A percentile compares a stretch with the other conserved stretches of the same genome.
phyloP scores from a whole-genome alignment of 2,113 vertebrate species.

The Pangasianodon gigas region DNA sequence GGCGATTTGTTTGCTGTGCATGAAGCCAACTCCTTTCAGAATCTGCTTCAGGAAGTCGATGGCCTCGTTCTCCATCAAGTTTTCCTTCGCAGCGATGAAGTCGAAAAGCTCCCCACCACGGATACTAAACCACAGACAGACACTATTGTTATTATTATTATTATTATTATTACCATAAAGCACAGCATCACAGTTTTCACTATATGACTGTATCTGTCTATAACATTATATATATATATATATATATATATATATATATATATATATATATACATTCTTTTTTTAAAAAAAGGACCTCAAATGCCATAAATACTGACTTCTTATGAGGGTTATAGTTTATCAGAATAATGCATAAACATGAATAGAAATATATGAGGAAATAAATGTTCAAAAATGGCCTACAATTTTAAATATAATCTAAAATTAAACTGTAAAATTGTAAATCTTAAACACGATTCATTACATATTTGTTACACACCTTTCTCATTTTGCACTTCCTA shows the following conservation, averaged over 20 bases:
- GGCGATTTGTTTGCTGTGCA: conserved; percentile 65
- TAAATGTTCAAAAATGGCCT: too few species aligned
- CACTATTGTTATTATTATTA: background rate
- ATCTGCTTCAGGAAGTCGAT: conserved; percentile 78
- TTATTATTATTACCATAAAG: background rate
- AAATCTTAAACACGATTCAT: too few species aligned
- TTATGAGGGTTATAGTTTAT: background rate
- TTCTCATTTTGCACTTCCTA: too few species aligned
- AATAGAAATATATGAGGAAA: too few species aligned
- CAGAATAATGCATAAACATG: too few species aligned
- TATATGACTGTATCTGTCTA: background rate
- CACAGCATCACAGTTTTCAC: too few species aligned
- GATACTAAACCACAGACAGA: conserved; percentile 59
- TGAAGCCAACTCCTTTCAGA: conserved; percentile 69
- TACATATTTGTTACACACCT: too few species aligned
- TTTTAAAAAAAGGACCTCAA: background rate
- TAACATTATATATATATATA: background rate
- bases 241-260: too few species aligned
- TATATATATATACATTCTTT: too few species aligned
- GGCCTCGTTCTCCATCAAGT: conserved; percentile 71
- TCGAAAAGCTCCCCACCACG: conserved; percentile 78
- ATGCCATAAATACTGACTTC: background rate
- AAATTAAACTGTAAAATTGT: too few species aligned
- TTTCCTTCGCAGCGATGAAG: conserved; percentile 60
- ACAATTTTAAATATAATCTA: too few species aligned